These are phyloP conservation scores for Pectinophora gossypiella DNA, from an alignment of 1,140 invertebrate genomes.

Conservation along the genomic window DNA sequence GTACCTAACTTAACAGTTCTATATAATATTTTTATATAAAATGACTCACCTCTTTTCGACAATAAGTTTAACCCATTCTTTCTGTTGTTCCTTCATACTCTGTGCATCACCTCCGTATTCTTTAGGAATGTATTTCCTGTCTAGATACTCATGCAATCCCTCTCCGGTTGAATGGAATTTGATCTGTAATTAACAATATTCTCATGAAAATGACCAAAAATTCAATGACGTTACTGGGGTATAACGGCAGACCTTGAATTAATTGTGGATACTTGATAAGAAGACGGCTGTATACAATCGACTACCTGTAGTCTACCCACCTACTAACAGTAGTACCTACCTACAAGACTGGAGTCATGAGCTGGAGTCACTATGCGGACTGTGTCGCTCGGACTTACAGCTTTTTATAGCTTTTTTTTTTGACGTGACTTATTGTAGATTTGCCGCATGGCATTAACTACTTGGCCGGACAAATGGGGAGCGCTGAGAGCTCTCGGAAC, in stretches of 20 bases:
- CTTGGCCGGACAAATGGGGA: no score
- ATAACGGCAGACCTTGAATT: not conserved
- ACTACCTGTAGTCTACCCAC: not conserved
- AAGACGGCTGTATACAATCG: not conserved
- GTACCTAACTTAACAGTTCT: no score
- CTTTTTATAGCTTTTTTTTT: no score
- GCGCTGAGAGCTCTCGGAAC: no score
- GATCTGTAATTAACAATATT: constrained; percentile 54
- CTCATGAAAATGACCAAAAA: not conserved
- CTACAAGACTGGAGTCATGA: not conserved
- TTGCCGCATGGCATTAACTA: no score
- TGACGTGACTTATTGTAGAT: no score
- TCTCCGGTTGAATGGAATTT: constrained; percentile 72
- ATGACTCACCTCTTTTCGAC: constrained; percentile 35
- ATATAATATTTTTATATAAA: no score
- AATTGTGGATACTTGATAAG: not conserved
- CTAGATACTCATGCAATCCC: constrained; percentile 75
- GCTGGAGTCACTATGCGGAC: not conserved
- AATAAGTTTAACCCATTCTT: constrained; percentile 53
- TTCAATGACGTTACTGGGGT: not conserved
- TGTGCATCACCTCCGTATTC: constrained; percentile 79
- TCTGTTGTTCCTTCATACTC: constrained; percentile 67
- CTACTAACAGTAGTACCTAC: not conserved
- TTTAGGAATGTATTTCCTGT: constrained; percentile 76
- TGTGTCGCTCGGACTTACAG: no score